Conservation (phyloP, 2,888 invertebrate species). For the Zeuzera pyrina region DNA sequence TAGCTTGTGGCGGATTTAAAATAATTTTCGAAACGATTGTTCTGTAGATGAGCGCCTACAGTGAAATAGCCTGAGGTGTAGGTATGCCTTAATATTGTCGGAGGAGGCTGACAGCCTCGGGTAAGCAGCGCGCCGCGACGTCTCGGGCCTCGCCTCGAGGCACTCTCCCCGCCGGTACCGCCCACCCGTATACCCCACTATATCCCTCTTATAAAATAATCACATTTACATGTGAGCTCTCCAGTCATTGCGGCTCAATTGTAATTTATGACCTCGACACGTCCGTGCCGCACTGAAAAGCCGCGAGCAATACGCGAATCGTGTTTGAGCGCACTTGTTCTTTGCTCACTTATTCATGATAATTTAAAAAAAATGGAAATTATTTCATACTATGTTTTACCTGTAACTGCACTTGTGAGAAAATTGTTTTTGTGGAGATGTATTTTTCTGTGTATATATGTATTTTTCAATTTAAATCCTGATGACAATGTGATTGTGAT, state of each 20-base stretch:
- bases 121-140: slow-evolving; percentile 13
- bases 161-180: neutral
- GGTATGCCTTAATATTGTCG: slow-evolving; percentile 37
- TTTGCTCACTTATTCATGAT: no score
- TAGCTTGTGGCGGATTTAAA: slow-evolving; percentile 43
- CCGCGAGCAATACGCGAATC: slow-evolving; percentile 29
- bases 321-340: slow-evolving; percentile 24
- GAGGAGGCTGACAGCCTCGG: slow-evolving; percentile 15
- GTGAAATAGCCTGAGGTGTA: slow-evolving; percentile 39
- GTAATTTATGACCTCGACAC: slow-evolving; percentile 38
- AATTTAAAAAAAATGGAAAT: no score
- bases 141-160: slow-evolving; percentile 15
- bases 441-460: no score
- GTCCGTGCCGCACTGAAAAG: slow-evolving; percentile 23
- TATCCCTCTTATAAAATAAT: slow-evolving; percentile 15
- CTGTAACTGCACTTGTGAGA: no score
- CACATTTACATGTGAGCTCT: slow-evolving; percentile 25
- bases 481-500: no score
- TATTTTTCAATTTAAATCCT: no score
- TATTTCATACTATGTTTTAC: no score
- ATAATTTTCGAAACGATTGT: slow-evolving; percentile 65
- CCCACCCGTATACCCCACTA: slow-evolving; percentile 8
- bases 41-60: slow-evolving; percentile 53
- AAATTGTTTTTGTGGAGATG: no score
- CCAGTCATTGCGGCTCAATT: slow-evolving; percentile 31